A percentile compares a stretch with the other conserved stretches of the same genome.
Conservation (phyloP, 2,797 vertebrate genomes). For the Tinamus major region DNA sequence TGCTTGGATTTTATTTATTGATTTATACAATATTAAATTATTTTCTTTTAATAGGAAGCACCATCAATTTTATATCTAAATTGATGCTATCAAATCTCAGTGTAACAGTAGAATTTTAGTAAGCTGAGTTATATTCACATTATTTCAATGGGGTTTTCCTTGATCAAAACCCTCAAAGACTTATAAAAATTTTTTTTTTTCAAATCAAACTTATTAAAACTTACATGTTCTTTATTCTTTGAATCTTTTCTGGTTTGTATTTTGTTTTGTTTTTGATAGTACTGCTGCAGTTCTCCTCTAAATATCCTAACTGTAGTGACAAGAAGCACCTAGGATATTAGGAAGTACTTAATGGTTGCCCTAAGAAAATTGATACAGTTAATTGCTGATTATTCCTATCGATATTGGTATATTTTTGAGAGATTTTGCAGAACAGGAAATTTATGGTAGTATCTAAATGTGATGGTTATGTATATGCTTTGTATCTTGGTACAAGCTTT, state of each 20-base stretch:
- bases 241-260: neutral
- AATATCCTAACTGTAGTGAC: neutral
- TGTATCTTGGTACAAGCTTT: neutral
- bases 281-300: neutral
- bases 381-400: neutral
- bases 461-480: neutral
- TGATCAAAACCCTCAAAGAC: neutral
- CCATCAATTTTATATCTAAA: neutral
- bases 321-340: neutral
- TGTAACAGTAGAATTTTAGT: neutral
- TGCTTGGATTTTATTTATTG: neutral
- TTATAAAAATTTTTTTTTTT: neutral
- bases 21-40: neutral
- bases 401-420: neutral
- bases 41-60: neutral
- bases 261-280: neutral
- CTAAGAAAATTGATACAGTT: neutral
- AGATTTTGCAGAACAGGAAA: neutral
- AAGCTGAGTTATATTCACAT: neutral
- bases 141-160: neutral
- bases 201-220: neutral
- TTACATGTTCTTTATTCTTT: neutral
- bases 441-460: neutral
- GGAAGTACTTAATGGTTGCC: neutral
- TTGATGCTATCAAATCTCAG: neutral